These are phyloP conservation scores for Callinectes sapidus DNA, from an alignment of 2,888 invertebrate species.

Conservation along the genomic window DNA sequence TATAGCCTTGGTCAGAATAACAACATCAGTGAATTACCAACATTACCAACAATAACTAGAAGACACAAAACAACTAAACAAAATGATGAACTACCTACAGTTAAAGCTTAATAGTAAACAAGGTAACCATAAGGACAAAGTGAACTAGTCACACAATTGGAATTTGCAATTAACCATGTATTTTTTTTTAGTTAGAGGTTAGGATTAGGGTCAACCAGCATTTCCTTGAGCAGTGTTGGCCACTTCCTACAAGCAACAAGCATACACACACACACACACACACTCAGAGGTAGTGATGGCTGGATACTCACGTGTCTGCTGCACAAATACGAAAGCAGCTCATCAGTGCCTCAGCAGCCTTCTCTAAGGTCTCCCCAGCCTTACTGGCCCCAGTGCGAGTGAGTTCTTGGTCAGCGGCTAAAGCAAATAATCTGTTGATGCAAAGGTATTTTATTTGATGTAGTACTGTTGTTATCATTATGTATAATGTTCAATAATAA, in stretches of 20 bases:
- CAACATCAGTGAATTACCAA: background rate
- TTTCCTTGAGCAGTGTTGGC: background rate
- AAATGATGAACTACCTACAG: background rate
- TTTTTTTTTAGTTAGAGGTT: too few relatives aligned
- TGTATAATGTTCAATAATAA: background rate
- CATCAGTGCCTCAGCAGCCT: constrained; percentile 94
- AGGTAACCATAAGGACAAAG: background rate
- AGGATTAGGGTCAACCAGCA: too few relatives aligned
- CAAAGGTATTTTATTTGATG: background rate
- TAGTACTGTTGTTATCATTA: background rate
- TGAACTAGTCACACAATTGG: background rate
- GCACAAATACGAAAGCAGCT: constrained; percentile 96
- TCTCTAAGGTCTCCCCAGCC: constrained; percentile 85
- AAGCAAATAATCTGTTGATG: constrained; percentile 61
- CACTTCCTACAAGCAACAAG: background rate
- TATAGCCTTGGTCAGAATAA: background rate
- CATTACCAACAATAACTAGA: background rate
- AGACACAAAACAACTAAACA: background rate
- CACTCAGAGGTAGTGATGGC: background rate
- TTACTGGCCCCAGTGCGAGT: constrained; percentile 63
- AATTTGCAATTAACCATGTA: too few relatives aligned
- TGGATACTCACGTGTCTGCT: constrained; percentile 84
- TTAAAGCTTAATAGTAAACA: background rate
- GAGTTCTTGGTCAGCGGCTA: constrained; percentile 67
- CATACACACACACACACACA: background rate